These are phyloP conservation scores for Acanthaster planci DNA, from an alignment of 35 echinoderm and acorn worm species.

Conservation along the genomic window DNA sequence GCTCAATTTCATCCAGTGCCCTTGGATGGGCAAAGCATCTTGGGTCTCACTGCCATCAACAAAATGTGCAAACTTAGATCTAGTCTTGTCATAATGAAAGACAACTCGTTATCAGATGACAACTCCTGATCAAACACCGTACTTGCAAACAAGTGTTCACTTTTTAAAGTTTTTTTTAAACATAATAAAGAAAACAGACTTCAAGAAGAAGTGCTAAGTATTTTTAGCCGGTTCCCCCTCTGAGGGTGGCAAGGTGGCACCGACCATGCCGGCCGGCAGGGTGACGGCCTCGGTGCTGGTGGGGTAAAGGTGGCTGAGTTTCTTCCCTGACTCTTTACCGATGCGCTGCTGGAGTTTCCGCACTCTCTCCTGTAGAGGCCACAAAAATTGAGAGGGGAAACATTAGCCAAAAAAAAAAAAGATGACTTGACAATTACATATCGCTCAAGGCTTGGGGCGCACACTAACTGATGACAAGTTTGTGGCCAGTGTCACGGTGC, in stretches of 20 bases:
- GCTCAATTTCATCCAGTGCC: no score
- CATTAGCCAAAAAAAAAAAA: background rate
- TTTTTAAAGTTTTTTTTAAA: background rate
- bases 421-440: no score
- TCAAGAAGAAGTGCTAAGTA: background rate
- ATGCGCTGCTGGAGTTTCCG: slow-evolving; percentile 14
- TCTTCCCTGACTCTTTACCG: background rate
- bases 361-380: background rate
- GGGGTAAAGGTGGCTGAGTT: background rate
- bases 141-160: background rate
- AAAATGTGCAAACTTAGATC: no score
- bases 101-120: no score
- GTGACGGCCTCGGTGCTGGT: background rate
- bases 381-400: background rate
- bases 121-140: background rate
- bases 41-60: no score
- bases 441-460: no score
- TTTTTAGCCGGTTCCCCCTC: background rate
- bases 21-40: no score
- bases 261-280: background rate
- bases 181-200: background rate
- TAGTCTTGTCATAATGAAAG: no score
- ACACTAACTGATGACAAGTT: no score
- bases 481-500: no score
- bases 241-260: background rate